phyloP scores from a whole-genome alignment of 2,113 vertebrate genomes.

The Peromyscus leucopus region DNA sequence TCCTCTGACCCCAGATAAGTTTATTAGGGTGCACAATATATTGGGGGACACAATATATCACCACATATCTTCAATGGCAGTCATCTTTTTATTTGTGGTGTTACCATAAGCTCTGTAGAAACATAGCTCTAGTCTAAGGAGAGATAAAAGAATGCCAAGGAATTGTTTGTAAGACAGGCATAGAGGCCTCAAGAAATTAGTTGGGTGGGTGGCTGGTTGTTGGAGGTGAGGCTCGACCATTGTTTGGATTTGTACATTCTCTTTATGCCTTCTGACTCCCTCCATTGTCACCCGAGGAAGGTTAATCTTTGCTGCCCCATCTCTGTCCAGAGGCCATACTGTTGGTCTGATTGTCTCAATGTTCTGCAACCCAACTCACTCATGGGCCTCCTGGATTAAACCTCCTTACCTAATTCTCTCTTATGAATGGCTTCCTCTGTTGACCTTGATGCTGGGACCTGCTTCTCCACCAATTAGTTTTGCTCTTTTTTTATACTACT shows the following conservation, averaged over 20 bases:
- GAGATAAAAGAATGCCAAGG: neutral
- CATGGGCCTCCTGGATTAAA: neutral
- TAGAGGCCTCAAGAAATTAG: neutral
- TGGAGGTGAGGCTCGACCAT: neutral
- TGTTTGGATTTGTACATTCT: neutral
- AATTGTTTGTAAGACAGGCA: neutral
- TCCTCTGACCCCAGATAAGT: no score
- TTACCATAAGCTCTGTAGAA: neutral
- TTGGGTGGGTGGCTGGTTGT: neutral
- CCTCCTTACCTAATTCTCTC: neutral
- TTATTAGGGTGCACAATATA: no score
- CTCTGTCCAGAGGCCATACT: neutral
- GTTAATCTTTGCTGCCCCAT: neutral
- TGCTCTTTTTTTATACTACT: neutral
- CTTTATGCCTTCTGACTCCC: neutral
- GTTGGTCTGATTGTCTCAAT: neutral
- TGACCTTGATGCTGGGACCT: neutral
- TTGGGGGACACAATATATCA: no score
- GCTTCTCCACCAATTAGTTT: conserved; percentile 6
- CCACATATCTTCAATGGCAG: neutral
- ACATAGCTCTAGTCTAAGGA: neutral
- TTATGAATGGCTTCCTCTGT: conserved; percentile 12
- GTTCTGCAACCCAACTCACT: neutral
- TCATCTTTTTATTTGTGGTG: neutral
- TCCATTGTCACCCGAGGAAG: neutral